Evolutionary conservation across 2,888 invertebrate genomes (phyloP).

Genomic region (Leptopterna dolabrata): DNA sequence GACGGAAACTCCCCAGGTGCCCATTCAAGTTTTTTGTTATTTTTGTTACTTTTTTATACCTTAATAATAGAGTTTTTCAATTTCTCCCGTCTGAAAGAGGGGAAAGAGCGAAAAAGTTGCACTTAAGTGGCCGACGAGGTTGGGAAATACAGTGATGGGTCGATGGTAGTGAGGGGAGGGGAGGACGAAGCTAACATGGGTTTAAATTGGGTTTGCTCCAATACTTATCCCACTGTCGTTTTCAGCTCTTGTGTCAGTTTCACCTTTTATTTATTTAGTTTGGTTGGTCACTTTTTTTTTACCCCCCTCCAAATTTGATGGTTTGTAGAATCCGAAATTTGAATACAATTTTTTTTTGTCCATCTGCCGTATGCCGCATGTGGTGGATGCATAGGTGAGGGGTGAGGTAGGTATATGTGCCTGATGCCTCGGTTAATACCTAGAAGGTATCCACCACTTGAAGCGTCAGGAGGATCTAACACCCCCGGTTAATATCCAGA

Average conservation of each 20-base stretch:
- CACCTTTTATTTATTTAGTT: background rate
- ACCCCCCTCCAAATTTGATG: too few relatives aligned
- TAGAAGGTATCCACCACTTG: too few relatives aligned
- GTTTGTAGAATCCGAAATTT: too few relatives aligned
- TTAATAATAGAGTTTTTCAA: conserved; percentile 48
- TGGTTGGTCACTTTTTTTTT: too few relatives aligned
- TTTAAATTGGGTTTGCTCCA: conserved; percentile 35
- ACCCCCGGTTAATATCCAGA: too few relatives aligned
- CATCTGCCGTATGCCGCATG: too few relatives aligned
- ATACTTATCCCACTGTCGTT: background rate
- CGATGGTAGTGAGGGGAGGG: too few relatives aligned
- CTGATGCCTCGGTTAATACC: too few relatives aligned
- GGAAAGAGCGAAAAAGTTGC: conserved; percentile 28
- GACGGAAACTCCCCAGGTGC: conserved; percentile 32
- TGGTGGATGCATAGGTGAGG: too few relatives aligned
- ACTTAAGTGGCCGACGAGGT: conserved; percentile 30
- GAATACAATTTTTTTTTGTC: too few relatives aligned
- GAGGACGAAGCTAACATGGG: conserved; percentile 29
- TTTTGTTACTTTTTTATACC: background rate
- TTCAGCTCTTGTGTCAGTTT: background rate
- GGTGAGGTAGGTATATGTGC: too few relatives aligned
- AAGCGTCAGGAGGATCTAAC: too few relatives aligned
- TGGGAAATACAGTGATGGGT: background rate
- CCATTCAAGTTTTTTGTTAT: conserved; percentile 26
- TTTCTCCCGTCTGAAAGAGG: conserved; percentile 26